Evolutionary conservation across 2,113 vertebrate species (phyloP).

Genomic region (Cromileptes altivelis): DNA sequence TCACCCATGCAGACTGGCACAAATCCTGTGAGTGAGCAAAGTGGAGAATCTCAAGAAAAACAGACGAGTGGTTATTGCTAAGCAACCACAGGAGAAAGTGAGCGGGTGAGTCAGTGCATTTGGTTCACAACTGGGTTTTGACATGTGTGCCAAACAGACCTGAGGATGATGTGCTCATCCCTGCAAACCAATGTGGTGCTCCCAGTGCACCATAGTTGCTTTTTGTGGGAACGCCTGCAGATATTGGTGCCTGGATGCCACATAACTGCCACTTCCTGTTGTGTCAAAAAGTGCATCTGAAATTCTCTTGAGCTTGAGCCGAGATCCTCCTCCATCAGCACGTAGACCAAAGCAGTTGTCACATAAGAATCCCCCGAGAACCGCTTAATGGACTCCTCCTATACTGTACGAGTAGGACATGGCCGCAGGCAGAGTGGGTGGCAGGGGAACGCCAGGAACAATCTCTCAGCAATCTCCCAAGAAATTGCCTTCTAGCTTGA

Average conservation of each 20-base stretch:
- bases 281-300: slow-evolving; percentile 5
- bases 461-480: slow-evolving; percentile 71
- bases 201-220: neutral
- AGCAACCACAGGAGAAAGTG: slow-evolving; percentile 65
- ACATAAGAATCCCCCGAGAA: slow-evolving; percentile 40
- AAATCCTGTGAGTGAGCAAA: slow-evolving; percentile 46
- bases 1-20: slow-evolving; percentile 33
- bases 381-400: slow-evolving; percentile 53
- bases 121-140: slow-evolving; percentile 31
- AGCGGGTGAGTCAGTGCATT: slow-evolving; percentile 27
- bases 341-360: slow-evolving; percentile 48
- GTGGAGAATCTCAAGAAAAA: slow-evolving; percentile 47
- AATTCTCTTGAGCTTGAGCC: slow-evolving; percentile 22
- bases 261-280: slow-evolving; percentile 15
- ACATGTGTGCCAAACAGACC: slow-evolving; percentile 31
- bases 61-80: slow-evolving; percentile 52
- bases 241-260: slow-evolving; percentile 16
- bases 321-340: slow-evolving; percentile 49
- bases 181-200: slow-evolving; percentile 20
- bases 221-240: neutral
- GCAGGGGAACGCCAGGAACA: slow-evolving; percentile 60
- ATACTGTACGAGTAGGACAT: slow-evolving; percentile 18
- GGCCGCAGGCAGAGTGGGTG: slow-evolving; percentile 59
- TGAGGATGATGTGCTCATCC: neutral
- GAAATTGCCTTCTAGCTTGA: slow-evolving; percentile 53